Evolutionary conservation across 2,113 vertebrate species (phyloP).

Genomic region (Pachyramphus minor): DNA sequence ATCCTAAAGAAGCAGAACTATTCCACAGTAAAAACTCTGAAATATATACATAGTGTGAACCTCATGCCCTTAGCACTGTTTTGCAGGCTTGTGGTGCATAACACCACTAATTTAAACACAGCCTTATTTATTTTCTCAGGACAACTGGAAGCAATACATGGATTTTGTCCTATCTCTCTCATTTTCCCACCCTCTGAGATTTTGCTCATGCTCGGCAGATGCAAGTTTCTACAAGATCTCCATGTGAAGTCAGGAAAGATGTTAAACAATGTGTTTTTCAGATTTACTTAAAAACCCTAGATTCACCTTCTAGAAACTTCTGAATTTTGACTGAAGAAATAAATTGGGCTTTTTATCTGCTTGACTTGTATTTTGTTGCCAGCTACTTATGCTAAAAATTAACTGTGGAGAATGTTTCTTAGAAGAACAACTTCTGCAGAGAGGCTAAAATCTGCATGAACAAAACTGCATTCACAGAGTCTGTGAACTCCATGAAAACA

Average conservation of each 20-base stretch:
- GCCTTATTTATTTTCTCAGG: background rate
- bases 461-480: background rate
- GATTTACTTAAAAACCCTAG: background rate
- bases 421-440: background rate
- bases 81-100: background rate
- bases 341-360: background rate
- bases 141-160: background rate
- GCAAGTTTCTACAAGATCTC: background rate
- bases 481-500: background rate
- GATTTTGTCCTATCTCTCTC: background rate
- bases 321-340: background rate
- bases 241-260: background rate
- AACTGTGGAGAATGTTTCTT: background rate
- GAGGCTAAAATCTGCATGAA: background rate
- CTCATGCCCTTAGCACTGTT: background rate
- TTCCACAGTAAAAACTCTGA: background rate
- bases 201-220: background rate
- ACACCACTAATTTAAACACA: background rate
- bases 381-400: background rate
- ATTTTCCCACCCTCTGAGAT: background rate
- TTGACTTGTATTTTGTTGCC: background rate
- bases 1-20: background rate
- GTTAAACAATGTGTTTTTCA: background rate
- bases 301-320: background rate
- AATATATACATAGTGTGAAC: accelerated